Percentiles rank a stretch among this genome's conserved stretches.
Evolutionary conservation across 2,113 vertebrate genomes (phyloP).

Genomic region (Saccopteryx bilineata): DNA sequence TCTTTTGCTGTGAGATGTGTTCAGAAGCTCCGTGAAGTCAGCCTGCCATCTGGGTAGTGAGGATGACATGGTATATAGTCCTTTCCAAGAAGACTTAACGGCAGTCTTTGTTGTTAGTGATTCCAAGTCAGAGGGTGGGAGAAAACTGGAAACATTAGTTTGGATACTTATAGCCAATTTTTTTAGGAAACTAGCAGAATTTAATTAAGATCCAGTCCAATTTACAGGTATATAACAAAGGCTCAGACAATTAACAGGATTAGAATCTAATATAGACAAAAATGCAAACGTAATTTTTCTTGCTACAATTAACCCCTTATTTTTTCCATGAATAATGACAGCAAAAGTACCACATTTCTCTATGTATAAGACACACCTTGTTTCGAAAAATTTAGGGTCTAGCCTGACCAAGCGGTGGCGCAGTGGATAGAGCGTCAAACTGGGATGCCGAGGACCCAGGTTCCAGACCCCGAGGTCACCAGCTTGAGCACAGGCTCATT

Average conservation of each 20-base stretch:
- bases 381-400: too few species aligned
- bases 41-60: neutral
- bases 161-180: neutral
- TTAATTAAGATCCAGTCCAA: neutral
- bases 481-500: too few species aligned
- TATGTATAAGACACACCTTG: too few species aligned
- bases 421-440: too few species aligned
- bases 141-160: neutral
- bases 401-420: too few species aligned
- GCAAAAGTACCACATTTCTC: neutral
- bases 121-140: neutral
- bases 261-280: neutral
- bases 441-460: too few species aligned
- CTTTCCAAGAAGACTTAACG: neutral
- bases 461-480: too few species aligned
- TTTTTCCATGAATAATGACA: neutral
- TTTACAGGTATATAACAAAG: neutral
- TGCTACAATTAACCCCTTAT: neutral
- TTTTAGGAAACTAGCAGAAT: slow-evolving; percentile 14
- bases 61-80: neutral
- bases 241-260: neutral
- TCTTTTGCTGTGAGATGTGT: neutral
- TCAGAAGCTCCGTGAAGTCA: neutral
- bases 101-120: neutral
- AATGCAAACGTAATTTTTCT: neutral